Base-by-base conservation (phyloP, 2,888 invertebrate species). In the Rosalia funebris region DNA sequence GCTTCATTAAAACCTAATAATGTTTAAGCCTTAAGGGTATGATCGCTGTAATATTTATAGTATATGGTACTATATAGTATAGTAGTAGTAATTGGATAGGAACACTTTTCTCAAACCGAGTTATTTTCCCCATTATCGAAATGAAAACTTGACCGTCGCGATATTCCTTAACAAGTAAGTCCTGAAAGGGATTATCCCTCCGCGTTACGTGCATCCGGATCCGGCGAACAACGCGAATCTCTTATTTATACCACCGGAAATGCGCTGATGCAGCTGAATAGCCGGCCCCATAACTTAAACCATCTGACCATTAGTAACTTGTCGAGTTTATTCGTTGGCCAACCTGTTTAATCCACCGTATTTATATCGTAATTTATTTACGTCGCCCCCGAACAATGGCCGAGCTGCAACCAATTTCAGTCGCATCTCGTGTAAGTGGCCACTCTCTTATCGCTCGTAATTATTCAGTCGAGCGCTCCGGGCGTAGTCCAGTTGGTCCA, bases 361-460 rank as follows among this genome's bases (percentile, higher is more conserved):
- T 72, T 71, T 71, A 71, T 71, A 72, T 71, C 69, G 68, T 71
- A 72, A 71, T 72, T 72, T 72, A 72, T 72, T 71, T 70, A 65
- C 65, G 68, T 71, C 67, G 60, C 57, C 59, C 56, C 60, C 57
- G 68, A 70, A 70, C 67, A 69, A 71, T 68, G 65, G 58, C 59
- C 41, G 56, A 54, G 47, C 41, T 17, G 15, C 41, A 41, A 41
- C 41, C 41, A 41, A 41, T 41, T 41, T n/a, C 41, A 10, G 15
- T 11, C 41, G 41, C 9, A 41, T 17, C 41, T n/a, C 17, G 41
- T 17, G 15, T 19, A 41, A 41, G 17, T 17, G 10, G n/a, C 41
- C 41, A 4, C 41, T 3, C 17, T n/a, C 10, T 41, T 41, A 41
- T 41, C 41, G 11, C 17, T 17, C 4, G 17, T 5, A 41, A 41